Evolutionary conservation across 2,113 vertebrate genomes (phyloP).

Genomic region (Dryoscopus gambensis): DNA sequence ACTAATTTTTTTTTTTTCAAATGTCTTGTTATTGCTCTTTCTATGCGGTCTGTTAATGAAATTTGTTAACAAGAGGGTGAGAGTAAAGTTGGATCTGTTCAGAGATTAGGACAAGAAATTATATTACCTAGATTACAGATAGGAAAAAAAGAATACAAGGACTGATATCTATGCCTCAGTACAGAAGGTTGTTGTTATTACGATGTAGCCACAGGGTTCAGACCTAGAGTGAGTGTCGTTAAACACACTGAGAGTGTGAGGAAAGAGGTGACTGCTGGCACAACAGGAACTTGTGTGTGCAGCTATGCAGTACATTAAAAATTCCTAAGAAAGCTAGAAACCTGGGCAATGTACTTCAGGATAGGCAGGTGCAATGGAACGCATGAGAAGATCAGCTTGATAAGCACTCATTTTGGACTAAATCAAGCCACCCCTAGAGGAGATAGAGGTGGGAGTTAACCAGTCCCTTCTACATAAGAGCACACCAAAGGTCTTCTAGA

Average conservation of each 20-base stretch:
- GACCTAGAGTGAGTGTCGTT: not conserved
- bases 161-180: not conserved
- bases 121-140: not conserved
- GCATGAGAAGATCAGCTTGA: not conserved
- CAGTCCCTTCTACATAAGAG: not conserved
- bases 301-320: not conserved
- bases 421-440: rapidly evolving
- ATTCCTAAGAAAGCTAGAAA: not conserved
- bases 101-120: not conserved
- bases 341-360: not conserved
- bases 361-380: not conserved
- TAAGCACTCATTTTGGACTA: not conserved
- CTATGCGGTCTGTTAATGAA: not conserved
- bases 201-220: rapidly evolving
- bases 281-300: not conserved
- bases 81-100: not conserved
- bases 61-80: not conserved
- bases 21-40: not conserved
- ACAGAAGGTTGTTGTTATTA: not conserved
- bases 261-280: not conserved
- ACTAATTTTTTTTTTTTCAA: not conserved
- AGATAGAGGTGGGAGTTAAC: not conserved
- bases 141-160: not conserved
- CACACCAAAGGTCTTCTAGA: not conserved
- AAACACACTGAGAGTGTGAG: not conserved